Conservation (phyloP, 64 coral and sea anemone species). For the Montipora efflorescens region DNA sequence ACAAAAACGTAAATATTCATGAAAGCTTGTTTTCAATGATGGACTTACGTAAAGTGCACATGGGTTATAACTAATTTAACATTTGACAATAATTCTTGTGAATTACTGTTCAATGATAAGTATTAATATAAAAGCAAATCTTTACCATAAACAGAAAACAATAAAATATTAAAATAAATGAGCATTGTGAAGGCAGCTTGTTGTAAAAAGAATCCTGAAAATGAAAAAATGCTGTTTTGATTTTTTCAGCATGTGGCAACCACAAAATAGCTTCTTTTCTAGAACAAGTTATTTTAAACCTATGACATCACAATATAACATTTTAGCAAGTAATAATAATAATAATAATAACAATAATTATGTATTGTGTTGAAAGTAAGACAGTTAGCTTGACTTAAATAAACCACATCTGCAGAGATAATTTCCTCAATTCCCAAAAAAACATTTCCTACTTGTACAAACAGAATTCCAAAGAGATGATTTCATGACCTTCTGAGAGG, state of each 20-base stretch:
- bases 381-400: background rate
- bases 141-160: background rate
- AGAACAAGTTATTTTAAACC: background rate
- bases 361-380: background rate
- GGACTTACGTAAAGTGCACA: background rate
- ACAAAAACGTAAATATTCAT: slow-evolving; percentile 42
- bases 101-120: background rate
- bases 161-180: background rate
- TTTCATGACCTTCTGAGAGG: background rate
- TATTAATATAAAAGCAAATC: background rate
- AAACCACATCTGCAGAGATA: background rate
- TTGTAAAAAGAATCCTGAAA: background rate
- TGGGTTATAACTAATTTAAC: background rate
- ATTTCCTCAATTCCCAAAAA: background rate
- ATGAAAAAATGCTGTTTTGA: background rate
- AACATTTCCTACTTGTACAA: background rate
- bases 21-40: background rate
- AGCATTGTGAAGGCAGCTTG: background rate
- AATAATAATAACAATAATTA: background rate
- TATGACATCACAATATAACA: background rate
- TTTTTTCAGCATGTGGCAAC: background rate
- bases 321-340: background rate
- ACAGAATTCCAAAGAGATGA: background rate
- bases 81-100: background rate
- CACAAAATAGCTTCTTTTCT: background rate